Conservation (phyloP, 2,797 vertebrate genomes). For the Rhynchonycteris naso region DNA sequence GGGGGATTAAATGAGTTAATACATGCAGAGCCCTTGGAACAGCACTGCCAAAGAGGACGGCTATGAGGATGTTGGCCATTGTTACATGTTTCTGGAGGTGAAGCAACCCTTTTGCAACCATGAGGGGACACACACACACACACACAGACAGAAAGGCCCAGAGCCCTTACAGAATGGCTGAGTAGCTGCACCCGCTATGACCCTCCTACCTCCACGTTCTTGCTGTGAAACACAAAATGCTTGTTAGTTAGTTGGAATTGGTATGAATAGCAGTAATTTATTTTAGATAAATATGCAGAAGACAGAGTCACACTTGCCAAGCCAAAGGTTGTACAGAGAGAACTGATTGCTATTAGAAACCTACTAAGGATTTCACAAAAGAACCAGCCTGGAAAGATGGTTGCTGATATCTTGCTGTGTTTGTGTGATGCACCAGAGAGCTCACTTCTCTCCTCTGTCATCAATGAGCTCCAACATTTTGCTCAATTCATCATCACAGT, state of each 20-base stretch:
- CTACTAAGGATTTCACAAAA: not conserved
- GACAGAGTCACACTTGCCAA: not conserved
- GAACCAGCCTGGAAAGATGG: not conserved
- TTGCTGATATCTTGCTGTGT: not conserved
- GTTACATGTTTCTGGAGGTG: not conserved
- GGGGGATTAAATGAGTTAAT: not conserved
- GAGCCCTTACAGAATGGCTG: not conserved
- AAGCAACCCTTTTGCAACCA: not conserved
- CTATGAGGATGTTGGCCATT: not conserved
- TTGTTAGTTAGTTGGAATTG: not conserved
- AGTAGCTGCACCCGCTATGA: not conserved
- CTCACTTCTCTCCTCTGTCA: not conserved
- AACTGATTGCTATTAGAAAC: not conserved
- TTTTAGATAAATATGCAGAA: not conserved
- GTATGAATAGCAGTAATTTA: not conserved
- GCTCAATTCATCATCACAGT: not conserved
- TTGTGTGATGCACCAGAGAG: accelerated
- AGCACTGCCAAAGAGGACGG: not conserved
- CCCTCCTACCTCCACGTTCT: not conserved
- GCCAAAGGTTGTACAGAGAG: not conserved
- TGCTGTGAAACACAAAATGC: not conserved
- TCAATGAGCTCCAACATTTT: not conserved
- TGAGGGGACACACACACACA: too few relatives aligned
- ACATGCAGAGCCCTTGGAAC: not conserved
- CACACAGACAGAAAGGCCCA: not conserved